Evolutionary conservation across 2,888 invertebrate genomes (phyloP).

Genomic region (Antheraea yamamai): DNA sequence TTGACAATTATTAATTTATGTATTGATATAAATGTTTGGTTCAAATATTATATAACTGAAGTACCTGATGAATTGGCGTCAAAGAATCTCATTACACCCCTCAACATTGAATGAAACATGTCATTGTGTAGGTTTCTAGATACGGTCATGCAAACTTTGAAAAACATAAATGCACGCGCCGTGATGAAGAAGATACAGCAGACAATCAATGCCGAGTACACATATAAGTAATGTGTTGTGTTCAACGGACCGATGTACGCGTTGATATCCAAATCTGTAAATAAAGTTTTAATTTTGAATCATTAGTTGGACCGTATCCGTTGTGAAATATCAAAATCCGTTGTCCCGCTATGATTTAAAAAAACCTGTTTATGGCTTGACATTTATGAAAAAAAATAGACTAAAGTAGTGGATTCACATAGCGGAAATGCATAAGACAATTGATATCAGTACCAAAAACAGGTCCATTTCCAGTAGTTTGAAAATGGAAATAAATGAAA

Average conservation of each 20-base stretch:
- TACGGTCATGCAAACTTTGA: constrained; percentile 88
- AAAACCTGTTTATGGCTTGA: neutral
- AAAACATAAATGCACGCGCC: constrained; percentile 85
- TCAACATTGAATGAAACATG: constrained; percentile 91
- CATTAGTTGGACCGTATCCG: neutral
- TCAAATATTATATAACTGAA: neutral
- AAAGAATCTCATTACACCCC: constrained; percentile 92
- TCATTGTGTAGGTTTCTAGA: constrained; percentile 89
- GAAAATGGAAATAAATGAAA: neutral
- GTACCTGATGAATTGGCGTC: constrained; percentile 91
- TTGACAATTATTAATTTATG: neutral
- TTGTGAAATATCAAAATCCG: neutral
- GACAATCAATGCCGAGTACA: constrained; percentile 68
- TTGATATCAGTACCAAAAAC: too few species aligned
- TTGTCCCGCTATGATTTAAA: neutral
- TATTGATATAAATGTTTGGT: neutral
- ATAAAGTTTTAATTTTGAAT: neutral
- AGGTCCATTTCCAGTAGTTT: neutral
- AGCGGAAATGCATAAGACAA: neutral
- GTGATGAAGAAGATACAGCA: constrained; percentile 81
- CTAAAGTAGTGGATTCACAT: neutral
- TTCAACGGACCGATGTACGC: constrained; percentile 71
- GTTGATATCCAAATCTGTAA: constrained; percentile 67
- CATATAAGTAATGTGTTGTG: constrained; percentile 71
- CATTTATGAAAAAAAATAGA: neutral